Evolutionary conservation across 2,888 invertebrate species (phyloP).

Genomic region (Microctonus aethiopoides): DNA sequence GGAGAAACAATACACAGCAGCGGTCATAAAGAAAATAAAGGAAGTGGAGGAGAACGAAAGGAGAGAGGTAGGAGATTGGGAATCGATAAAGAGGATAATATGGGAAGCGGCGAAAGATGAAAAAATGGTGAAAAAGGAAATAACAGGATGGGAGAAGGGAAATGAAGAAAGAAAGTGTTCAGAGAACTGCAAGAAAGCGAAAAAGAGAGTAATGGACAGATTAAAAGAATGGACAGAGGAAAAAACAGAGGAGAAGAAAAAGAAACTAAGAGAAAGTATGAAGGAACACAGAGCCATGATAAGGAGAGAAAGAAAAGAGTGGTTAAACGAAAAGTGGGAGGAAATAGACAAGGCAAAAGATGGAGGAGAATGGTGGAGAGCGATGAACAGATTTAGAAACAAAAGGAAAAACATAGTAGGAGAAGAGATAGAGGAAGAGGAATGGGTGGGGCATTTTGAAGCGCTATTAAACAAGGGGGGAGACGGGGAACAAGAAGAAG

Average conservation of each 20-base stretch:
- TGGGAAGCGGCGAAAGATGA: constrained; percentile 1
- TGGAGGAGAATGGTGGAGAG: constrained; percentile 15
- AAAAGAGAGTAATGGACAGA: background rate
- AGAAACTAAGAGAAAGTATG: constrained; percentile 1
- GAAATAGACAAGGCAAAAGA: constrained; percentile 8
- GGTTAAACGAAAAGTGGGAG: background rate
- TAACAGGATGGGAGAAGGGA: background rate
- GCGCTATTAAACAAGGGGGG: too few species aligned
- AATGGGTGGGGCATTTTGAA: too few species aligned
- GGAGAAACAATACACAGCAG: background rate
- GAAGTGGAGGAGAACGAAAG: background rate
- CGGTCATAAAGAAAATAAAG: background rate
- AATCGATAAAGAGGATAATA: background rate
- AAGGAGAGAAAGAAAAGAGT: background rate
- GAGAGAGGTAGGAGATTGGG: background rate
- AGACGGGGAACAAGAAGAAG: too few species aligned
- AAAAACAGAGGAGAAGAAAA: too few species aligned
- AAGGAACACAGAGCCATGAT: background rate
- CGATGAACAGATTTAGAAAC: background rate
- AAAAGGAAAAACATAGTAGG: constrained; percentile 2
- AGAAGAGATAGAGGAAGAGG: constrained; percentile 10
- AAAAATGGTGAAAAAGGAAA: background rate
- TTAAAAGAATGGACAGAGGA: too few species aligned
- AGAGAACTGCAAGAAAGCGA: background rate
- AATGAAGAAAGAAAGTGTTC: constrained; percentile 5